These are phyloP conservation scores for Halocynthia aurantium DNA, from an alignment of 23 tunicate genomes.

Conservation along the genomic window DNA sequence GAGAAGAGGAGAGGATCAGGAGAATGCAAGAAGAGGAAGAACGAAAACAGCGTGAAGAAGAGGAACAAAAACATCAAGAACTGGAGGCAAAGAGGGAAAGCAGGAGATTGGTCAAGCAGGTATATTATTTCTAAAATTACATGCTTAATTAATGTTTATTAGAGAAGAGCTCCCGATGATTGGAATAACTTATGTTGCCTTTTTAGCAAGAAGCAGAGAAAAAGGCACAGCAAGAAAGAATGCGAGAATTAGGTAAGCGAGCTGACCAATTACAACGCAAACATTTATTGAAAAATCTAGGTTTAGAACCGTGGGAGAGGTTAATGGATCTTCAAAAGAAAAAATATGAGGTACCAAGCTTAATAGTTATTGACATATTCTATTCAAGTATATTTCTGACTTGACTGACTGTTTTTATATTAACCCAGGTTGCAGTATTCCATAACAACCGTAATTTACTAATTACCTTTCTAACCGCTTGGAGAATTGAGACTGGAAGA, in stretches of 20 bases:
- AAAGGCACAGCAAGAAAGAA: constrained; percentile 32
- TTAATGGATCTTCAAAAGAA: not conserved
- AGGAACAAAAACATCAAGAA: constrained; percentile 32
- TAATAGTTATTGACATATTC: no score
- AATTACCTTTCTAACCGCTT: constrained; percentile 17
- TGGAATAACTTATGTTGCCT: not conserved
- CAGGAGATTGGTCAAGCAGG: constrained; percentile 15
- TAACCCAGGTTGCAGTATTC: constrained; percentile 30
- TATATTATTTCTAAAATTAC: not conserved
- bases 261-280: constrained; percentile 41
- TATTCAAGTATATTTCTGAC: no score
- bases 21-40: constrained; percentile 44
- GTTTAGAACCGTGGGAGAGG: constrained; percentile 36
- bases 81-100: constrained; percentile 22
- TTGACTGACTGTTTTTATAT: no score
- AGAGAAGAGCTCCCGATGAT: not conserved
- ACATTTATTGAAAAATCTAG: constrained; percentile 25
- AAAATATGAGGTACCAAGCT: not conserved
- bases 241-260: constrained; percentile 27
- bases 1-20: constrained; percentile 33
- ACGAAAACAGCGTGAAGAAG: constrained; percentile 32
- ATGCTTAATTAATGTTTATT: not conserved
- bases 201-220: constrained; percentile 34
- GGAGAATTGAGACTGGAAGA: constrained; percentile 15
- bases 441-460: constrained; percentile 10